phyloP scores from a whole-genome alignment of 35 echinoderm and acorn worm species.

The Lytechinus variegatus region DNA sequence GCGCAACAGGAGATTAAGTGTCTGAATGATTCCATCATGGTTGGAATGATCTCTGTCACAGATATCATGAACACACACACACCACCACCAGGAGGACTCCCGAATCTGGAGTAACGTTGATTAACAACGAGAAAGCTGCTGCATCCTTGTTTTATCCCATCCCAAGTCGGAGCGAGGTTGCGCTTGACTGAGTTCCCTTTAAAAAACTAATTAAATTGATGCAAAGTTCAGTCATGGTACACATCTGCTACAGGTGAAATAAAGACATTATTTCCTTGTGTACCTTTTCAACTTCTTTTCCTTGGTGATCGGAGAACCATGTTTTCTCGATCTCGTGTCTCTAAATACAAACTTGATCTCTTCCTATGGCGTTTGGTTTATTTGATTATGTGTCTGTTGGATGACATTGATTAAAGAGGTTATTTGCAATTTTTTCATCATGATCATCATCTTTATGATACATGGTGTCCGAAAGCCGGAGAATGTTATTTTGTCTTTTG shows the following conservation, averaged over 20 bases:
- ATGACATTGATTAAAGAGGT: background rate
- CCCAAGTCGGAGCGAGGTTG: background rate
- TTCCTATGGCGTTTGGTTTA: background rate
- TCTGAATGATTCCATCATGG: constrained; percentile 18
- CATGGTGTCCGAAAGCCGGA: background rate
- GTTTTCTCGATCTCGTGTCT: background rate
- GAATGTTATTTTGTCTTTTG: too few relatives aligned
- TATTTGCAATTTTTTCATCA: background rate
- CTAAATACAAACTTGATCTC: background rate
- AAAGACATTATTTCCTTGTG: background rate
- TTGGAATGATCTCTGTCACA: constrained; percentile 23
- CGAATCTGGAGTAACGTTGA: background rate
- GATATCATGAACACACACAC: background rate
- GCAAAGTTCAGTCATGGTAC: constrained; percentile 10
- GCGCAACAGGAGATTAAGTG: constrained; percentile 36
- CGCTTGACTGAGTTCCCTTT: background rate
- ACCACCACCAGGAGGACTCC: background rate
- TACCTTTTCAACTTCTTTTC: background rate
- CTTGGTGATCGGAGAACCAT: background rate
- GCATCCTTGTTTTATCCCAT: background rate
- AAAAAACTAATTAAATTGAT: constrained; percentile 21
- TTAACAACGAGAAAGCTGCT: background rate
- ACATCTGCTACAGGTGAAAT: constrained; percentile 3
- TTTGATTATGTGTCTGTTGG: background rate
- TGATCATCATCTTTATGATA: too few relatives aligned